Evolutionary conservation across 1,140 invertebrate species (phyloP), one percentile per base, ranked within the genome.

Genomic region (Trachelipus rathkii): DNA sequence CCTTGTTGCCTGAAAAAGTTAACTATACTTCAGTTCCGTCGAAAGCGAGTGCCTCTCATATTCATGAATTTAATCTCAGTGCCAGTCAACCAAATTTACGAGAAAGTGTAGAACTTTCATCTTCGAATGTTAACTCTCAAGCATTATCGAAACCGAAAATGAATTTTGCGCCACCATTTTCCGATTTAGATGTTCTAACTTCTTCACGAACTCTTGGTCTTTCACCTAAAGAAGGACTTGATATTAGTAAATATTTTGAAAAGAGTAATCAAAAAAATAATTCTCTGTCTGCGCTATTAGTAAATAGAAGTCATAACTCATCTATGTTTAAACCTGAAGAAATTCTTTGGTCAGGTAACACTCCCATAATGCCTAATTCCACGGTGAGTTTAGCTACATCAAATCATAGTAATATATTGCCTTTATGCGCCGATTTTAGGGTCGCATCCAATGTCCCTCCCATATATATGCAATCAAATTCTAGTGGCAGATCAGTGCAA

Each of bases 1-100:
- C 78, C 79, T 79, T 43, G 83, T 84, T 71, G 76, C 83, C 1
- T 83, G 83, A 60, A 84, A 85, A 3, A 85, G 83, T 80, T 19
- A 53, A 0, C 82, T 80, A 0, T 86, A 87, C 46, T 87, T 87
- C 0, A 79, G 84, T 9, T 73, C 87, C 88, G 82, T 19, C 85
- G 83, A 84, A 84, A 0, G 79, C 83, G 82, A 78, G 81, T 80
- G 74, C 83, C 75, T 74, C 78, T 73, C n/a, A 79, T 53, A 81
- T 77, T 69, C 67, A 82, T 74, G 44, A 78, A 78, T 68, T 77
- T 43, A 68, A 60, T 19, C 50, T 60, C 19, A 60, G 50, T 60
- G 50, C 50, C 8, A 60, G 50, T 60, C 50, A 60, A 19, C 50
- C 50, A 60, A 60, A 60, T 60, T 60, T 60, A 60, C 11, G 50